Base-by-base conservation (phyloP, 2,888 invertebrate genomes). In the Strigamia crassipes region DNA sequence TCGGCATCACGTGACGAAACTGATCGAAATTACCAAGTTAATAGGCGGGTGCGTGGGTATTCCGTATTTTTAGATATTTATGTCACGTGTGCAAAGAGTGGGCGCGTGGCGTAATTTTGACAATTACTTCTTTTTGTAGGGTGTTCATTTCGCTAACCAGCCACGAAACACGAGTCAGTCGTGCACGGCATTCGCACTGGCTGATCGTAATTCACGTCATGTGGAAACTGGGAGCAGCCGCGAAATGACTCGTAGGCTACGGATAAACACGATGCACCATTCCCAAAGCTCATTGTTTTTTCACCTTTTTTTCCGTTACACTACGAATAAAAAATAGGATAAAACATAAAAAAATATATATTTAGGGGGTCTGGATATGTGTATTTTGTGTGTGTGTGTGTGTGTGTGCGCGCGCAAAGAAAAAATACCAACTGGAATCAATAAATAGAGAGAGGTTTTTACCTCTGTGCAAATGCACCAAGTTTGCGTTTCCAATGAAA, bases 151-250 rank as follows among this genome's bases (percentile, higher is more conserved):
- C 66, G 23, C 66, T 66, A 66, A 66, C 66, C 66, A 66, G 66
- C 66, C 66, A 66, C 66, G 66, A 66, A 66, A 66, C 66, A 66
- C 66, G 66, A 66, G 66, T 66, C 66, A 66, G 27, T 66, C 66
- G 66, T 66, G 66, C 66, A 66, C 66, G 66, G 27, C 66, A 66
- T 66, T 66, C 15, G 66, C 31, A 31, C 66, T 31, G 66, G 27
- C 66, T 66, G 66, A 66, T 66, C 66, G 31, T 66, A 66, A 66
- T 66, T 66, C 66, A 9, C 66, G 66, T 66, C 66, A 66, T 66
- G 66, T 23, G 51, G 51, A 51, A 51, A 51, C 51, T n/a, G 51
- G 51, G 51, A 51, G 51, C 51, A 51, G 51, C 51, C 51, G 18
- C 51, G 51, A 51, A 51, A 51, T 51, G 51, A 51, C 51, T 51